Base-by-base conservation (phyloP, 2,797 vertebrate genomes). In the Erethizon dorsatum region DNA sequence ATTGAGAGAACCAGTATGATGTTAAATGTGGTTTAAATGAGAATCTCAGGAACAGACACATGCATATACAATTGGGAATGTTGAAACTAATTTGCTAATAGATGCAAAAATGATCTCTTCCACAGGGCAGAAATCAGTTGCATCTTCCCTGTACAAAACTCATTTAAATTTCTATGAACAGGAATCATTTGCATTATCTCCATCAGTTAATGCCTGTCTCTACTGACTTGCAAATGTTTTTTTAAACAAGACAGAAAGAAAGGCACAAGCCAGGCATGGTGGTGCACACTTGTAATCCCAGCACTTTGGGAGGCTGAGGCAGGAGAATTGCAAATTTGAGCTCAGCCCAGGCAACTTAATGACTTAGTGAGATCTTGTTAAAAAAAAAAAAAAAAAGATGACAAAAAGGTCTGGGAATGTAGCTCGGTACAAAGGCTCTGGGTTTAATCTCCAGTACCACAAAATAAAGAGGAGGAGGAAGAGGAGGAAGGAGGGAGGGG, bases 131-230 rank as follows among this genome's bases (percentile, higher is more conserved):
- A 93, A 88, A 75, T 75, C 83, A 85, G 12, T 47, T 20, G 9
- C 78, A 22, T 63, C 33, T 63, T 88, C 83, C 22, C 6, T 45
- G 31, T 73, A 20, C 17, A 87, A 79, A 85, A 33, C 73, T 69
- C 56, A 95, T 79, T 83, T 67, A 56, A 65, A 95, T 83, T 86
- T 94, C 94, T 61, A 45, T 45, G 33, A 71, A 52, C 31, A 28
- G 84, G 50, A 95, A 73, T 86, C 67, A 61, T 93, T 86, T 59
- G 47, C 54, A 17, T 52, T 52, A n/a, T 80, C 88, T 94, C 37
- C 52, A 5, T 47, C 50, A 88, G 59, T 83, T 91, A 82, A 52
- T 54, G 67, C 56, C 87, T 14, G 0, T 79, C 86, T 95, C 73
- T 50, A 31, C 22, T 56, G 67, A 92, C 45, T 22, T 65, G 67